Conservation (phyloP, 1,140 invertebrate genomes). For the Diachasma alloeum region DNA sequence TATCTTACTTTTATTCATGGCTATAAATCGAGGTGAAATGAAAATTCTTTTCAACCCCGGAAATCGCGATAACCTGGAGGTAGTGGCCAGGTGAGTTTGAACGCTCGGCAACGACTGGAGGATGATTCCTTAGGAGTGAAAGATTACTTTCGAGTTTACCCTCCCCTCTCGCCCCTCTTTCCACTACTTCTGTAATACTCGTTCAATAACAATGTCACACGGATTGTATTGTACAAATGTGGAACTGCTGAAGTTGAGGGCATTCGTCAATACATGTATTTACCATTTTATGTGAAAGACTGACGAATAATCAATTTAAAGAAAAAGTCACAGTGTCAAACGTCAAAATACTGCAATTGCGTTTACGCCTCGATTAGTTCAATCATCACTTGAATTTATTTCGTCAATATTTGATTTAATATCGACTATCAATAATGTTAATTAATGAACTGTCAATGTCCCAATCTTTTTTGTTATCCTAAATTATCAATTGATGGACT, state of each 20-base stretch:
- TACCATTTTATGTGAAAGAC: too few relatives aligned
- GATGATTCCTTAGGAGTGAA: conserved; percentile 60
- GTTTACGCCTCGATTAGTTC: too few relatives aligned
- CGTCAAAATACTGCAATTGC: too few relatives aligned
- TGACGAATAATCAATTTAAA: too few relatives aligned
- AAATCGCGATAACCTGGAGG: conserved; percentile 5
- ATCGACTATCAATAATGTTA: background rate
- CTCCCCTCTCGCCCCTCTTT: background rate
- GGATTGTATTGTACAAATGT: background rate
- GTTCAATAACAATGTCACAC: conserved; percentile 23
- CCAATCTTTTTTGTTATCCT: background rate
- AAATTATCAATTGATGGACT: background rate
- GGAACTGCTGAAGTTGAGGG: too few relatives aligned
- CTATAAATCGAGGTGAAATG: conserved; percentile 15
- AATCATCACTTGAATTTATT: too few relatives aligned
- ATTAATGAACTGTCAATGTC: background rate
- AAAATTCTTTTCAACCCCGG: background rate
- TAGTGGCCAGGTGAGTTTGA: conserved; percentile 2
- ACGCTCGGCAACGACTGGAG: conserved; percentile 43
- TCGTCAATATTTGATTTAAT: background rate
- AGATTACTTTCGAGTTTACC: background rate
- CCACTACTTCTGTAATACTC: background rate
- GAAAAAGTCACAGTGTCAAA: too few relatives aligned
- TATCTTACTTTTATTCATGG: conserved; percentile 45
- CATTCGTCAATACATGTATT: too few relatives aligned